Conservation (phyloP, 2,113 vertebrate genomes). For the Lota lota region DNA sequence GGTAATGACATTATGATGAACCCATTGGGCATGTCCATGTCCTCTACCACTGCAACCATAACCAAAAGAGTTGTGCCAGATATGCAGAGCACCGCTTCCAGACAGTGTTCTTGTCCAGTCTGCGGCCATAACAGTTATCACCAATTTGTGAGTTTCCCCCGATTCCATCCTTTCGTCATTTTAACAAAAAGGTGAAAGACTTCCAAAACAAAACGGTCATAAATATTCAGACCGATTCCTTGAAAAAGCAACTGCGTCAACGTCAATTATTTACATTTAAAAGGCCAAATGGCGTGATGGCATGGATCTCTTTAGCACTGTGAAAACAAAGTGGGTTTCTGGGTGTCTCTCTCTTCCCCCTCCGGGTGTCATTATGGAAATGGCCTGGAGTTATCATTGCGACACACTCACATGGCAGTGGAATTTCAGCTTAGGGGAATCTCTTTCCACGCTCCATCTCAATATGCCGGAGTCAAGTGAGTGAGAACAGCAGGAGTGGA, state of each 20-base stretch:
- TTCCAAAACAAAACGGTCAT: conserved; percentile 47
- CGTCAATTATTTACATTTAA: conserved; percentile 52
- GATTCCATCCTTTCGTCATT: conserved; percentile 12
- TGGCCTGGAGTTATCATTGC: conserved; percentile 56
- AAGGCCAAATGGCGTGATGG: conserved; percentile 30
- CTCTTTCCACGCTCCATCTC: conserved; percentile 52
- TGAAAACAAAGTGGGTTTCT: conserved; percentile 27
- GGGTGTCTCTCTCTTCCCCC: conserved; percentile 41
- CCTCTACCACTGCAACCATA: conserved; percentile 8
- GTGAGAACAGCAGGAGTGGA: conserved; percentile 42
- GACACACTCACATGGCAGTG: conserved; percentile 28
- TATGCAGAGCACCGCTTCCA: conserved; percentile 27
- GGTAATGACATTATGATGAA: conserved; percentile 11
- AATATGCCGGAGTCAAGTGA: conserved; percentile 29
- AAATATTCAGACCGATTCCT: conserved; percentile 40
- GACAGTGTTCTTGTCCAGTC: conserved; percentile 39
- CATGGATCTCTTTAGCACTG: conserved; percentile 16
- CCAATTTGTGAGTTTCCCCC: conserved; percentile 41
- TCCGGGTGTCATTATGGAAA: conserved; percentile 47
- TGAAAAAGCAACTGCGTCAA: conserved; percentile 28
- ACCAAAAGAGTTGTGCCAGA: conserved; percentile 28
- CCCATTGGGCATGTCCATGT: conserved; percentile 5
- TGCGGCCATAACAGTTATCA: conserved; percentile 27
- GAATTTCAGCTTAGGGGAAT: conserved; percentile 58
- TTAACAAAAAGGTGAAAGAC: conserved; percentile 25